A percentile compares a stretch with the other conserved stretches of the same genome.
These are phyloP conservation scores for Megalonaias nervosa DNA, from an alignment of 1,140 invertebrate genomes.

Conservation along the genomic window DNA sequence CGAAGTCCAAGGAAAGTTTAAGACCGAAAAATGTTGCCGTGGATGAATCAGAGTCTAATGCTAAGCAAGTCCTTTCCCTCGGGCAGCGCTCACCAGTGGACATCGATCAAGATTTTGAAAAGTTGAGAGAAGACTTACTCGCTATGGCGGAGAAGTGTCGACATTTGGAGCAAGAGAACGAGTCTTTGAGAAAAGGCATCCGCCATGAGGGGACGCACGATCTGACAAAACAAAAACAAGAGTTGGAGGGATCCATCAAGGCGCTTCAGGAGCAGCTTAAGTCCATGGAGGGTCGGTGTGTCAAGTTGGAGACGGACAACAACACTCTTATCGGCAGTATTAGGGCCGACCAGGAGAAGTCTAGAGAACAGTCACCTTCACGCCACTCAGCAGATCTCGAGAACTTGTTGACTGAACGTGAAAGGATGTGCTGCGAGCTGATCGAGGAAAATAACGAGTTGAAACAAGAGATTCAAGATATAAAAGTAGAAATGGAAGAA, in stretches of 20 bases:
- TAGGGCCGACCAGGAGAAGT: constrained; percentile 39
- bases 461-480: constrained; percentile 92
- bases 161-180: constrained; percentile 50
- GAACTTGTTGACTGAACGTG: constrained; percentile 38
- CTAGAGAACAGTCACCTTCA: constrained; percentile 19
- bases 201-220: constrained; percentile 43
- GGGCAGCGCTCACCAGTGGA: constrained; percentile 17
- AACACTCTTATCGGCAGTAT: constrained; percentile 50
- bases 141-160: constrained; percentile 52
- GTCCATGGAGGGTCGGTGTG: constrained; percentile 52
- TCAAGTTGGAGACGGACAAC: constrained; percentile 53
- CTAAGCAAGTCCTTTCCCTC: neutral
- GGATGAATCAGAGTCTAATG: neutral
- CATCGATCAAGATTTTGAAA: constrained; percentile 42
- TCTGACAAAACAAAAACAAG: constrained; percentile 36
- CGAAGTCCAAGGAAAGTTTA: constrained; percentile 23
- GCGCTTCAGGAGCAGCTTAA: constrained; percentile 41
- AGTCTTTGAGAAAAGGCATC: constrained; percentile 34
- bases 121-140: constrained; percentile 70
- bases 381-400: constrained; percentile 32
- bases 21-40: neutral
- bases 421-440: constrained; percentile 88
- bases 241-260: constrained; percentile 41
- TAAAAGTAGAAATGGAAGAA: constrained; percentile 98
- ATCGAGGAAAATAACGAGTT: constrained; percentile 98